Base-by-base conservation (phyloP, 2,113 vertebrate genomes). In the Serinus canaria region DNA sequence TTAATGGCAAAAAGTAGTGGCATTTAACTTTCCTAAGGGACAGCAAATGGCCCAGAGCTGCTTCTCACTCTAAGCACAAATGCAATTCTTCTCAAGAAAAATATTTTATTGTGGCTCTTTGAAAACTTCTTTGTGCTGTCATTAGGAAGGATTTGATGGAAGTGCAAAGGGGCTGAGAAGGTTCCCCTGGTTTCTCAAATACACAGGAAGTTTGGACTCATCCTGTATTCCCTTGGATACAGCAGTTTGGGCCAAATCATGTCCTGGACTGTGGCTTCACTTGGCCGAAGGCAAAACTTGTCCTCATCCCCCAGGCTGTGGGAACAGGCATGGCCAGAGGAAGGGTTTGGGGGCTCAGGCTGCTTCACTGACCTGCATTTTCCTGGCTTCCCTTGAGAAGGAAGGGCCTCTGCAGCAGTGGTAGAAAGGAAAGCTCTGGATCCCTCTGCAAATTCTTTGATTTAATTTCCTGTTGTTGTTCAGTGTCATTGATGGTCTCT, bases 331-430 rank as follows among this genome's bases (percentile, higher is more conserved):
- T 22, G 62, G 87, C 12, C 49, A 43, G 8, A 70, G 78, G 33
- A 4, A 28, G 55, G 25, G 4, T 59, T 68, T 33, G 13, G 69
- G 84, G 89, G 46, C 85, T 52, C 15, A 27, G 23, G 4, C 46
- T 35, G 62, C 17, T 69, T 37, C 66, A 4, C 70, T 43, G 74
- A 15, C 82, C 72, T 41, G 37, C 20, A 21, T 23, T 3, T 72
- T 69, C 49, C 41, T 89, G 37, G 3, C 13, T 50, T 49, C 30
- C 35, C 44, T 39, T 64, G 30, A 22, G 27, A 41, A 30, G 30
- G 73, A 89, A 62, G 85, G 95, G 72, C 91, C 93, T 94, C 88
- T 92, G 84, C 91, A 85, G 94, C 82, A 68, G 3, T 13, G 33
- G 44, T 30, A 23, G 60, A 60, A 24, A 44, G 62, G n/a, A 41